Conservation (phyloP, 2,797 vertebrate genomes). For the Crocidura indochinensis region DNA sequence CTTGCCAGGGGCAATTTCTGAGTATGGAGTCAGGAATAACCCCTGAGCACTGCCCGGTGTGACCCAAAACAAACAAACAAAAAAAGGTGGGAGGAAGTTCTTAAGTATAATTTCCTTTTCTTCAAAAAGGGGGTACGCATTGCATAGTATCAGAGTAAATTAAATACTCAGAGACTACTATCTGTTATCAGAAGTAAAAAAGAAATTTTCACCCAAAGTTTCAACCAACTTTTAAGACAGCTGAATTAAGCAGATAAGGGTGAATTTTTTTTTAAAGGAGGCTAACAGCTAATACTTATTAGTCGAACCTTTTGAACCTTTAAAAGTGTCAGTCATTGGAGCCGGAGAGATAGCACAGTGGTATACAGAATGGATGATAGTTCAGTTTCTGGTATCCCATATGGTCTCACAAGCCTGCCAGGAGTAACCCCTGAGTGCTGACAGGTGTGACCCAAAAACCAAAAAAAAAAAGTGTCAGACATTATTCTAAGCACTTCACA, state of each 20-base stretch:
- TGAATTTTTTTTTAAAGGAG: neutral
- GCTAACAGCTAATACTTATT: neutral
- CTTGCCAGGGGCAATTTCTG: too few species aligned
- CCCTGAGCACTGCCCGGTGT: too few species aligned
- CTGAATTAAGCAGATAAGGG: slow-evolving; percentile 83
- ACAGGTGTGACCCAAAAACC: too few species aligned
- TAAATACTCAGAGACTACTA: slow-evolving; percentile 53
- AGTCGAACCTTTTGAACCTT: neutral
- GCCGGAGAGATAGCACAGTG: too few species aligned
- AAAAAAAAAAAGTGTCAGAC: too few species aligned
- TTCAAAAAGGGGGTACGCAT: neutral
- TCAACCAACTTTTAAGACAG: slow-evolving; percentile 45
- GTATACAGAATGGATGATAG: too few species aligned
- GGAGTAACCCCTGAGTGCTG: too few species aligned
- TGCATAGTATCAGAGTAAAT: slow-evolving; percentile 53
- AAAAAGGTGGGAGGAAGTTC: slow-evolving; percentile 66
- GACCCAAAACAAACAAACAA: too few species aligned
- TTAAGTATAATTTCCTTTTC: slow-evolving; percentile 55
- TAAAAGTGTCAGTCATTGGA: too few species aligned
- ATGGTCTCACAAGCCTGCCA: too few species aligned
- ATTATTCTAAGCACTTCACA: slow-evolving; percentile 21
- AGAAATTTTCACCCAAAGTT: slow-evolving; percentile 78
- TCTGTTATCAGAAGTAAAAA: slow-evolving; percentile 76
- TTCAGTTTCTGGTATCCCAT: too few species aligned
- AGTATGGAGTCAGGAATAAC: too few species aligned